Evolutionary conservation across 2,888 invertebrate species (phyloP).

Genomic region (Pediacus dermestoides): DNA sequence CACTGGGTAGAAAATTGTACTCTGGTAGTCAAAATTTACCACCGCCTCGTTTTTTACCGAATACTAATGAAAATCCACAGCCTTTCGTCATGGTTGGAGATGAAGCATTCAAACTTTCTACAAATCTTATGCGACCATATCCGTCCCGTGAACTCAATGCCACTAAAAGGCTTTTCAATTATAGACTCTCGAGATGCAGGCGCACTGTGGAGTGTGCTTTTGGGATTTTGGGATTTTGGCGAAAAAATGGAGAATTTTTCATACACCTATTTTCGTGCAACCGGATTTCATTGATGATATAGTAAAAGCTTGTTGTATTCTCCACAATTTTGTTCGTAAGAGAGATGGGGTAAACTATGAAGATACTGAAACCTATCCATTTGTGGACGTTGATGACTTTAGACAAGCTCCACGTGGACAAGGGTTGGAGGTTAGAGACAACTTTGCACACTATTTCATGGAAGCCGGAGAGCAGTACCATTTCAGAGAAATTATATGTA

Average conservation of each 20-base stretch:
- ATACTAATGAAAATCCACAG: conserved; percentile 9
- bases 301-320: conserved; percentile 14
- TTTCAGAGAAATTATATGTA: conserved; percentile 3
- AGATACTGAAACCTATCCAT: conserved; percentile 13
- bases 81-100: conserved; percentile 20
- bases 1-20: conserved; percentile 20
- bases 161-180: conserved; percentile 22
- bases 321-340: conserved; percentile 13
- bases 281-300: conserved; percentile 14
- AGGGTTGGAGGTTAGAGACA: too few species aligned
- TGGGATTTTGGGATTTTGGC: conserved; percentile 20
- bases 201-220: conserved; percentile 21
- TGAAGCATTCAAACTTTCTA: conserved; percentile 17
- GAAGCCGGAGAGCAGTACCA: conserved; percentile 1
- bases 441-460: too few species aligned
- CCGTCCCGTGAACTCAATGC: conserved; percentile 7
- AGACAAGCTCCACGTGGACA: too few species aligned
- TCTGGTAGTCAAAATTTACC: conserved; percentile 18
- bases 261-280: conserved; percentile 16
- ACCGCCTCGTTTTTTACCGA: conserved; percentile 15
- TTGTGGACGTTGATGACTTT: conserved; percentile 10
- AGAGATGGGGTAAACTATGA: conserved; percentile 14
- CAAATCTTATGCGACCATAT: conserved; percentile 16
- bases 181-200: conserved; percentile 17
- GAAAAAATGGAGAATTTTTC: conserved; percentile 19